Base-by-base conservation (phyloP, 2,113 vertebrate genomes). In the Halcyon malimbica region DNA sequence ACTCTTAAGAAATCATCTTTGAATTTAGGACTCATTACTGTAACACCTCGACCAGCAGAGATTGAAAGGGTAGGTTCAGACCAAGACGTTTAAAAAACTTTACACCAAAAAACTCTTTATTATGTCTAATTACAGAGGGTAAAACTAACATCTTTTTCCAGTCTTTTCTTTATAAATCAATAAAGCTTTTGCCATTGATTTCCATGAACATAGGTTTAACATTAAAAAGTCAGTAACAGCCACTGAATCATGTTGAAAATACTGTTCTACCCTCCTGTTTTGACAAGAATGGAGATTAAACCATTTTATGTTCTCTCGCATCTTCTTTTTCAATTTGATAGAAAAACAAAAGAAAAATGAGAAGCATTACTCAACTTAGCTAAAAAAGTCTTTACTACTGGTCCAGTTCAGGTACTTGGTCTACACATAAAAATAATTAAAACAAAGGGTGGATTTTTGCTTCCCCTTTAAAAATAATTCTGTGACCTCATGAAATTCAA, bases 11-110 rank as follows among this genome's bases (percentile, higher is more conserved):
- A 92, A 80, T 74, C 24, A 77, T 59, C 79, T 81, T 28, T 74
- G 50, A 94, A 67, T 87, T 83, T 50, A 86, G 54, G 59, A 85
- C 87, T 90, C 82, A 59, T 82, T 93, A 86, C 46, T 80, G 54
- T 62, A 77, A 65, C 12, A 4, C 59, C 79, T 62, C 67, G 82
- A 35, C 44, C 62, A 74, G 67, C 50, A 63, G 67, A 91, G 67
- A 44, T 83, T 85, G 70, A 96, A 83, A 87, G 35, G 12, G 21
- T 23, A 79, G 41, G 26, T 91, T 35, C 41, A 89, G 74, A 85
- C 6, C 10, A 85, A 89, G 39, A 24, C 63, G 7, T 60, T 85
- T 33, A 41, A 69, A 92, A 83, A 28, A 14, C 9, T 60, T 21
- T 28, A 46, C n/a, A 51, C 18, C 16, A 50, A 68, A 92, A 85